These are phyloP conservation scores for Staurois parvus DNA, from an alignment of 2,797 vertebrate genomes.

Conservation along the genomic window DNA sequence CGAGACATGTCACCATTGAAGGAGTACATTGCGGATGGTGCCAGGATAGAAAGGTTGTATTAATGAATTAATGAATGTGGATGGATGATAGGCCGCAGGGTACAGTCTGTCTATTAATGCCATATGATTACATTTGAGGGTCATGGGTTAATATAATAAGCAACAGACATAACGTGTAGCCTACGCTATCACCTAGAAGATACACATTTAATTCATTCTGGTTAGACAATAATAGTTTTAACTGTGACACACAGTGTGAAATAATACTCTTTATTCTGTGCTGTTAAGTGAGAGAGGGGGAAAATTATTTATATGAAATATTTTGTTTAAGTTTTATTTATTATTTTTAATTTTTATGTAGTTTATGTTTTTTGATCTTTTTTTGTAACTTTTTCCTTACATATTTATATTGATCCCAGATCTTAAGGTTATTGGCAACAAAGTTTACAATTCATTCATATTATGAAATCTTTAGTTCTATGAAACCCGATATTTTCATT, in stretches of 20 bases:
- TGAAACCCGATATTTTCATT: too few relatives aligned
- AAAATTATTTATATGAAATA: too few relatives aligned
- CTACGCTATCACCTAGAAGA: slow-evolving; percentile 5
- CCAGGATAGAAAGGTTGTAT: slow-evolving; percentile 41
- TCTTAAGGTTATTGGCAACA: too few relatives aligned
- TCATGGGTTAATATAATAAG: slow-evolving; percentile 43
- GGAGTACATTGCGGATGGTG: slow-evolving; percentile 22
- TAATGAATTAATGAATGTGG: slow-evolving; percentile 51
- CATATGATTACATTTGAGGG: slow-evolving; percentile 39
- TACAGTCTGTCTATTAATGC: slow-evolving; percentile 39
- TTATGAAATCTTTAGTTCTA: too few relatives aligned
- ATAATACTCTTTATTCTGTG: too few relatives aligned
- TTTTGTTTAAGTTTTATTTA: too few relatives aligned
- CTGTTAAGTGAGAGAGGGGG: too few relatives aligned
- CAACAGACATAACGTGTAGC: slow-evolving; percentile 24
- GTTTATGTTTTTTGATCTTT: too few relatives aligned
- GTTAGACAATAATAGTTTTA: slow-evolving; percentile 11
- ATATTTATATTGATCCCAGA: too few relatives aligned
- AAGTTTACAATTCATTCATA: too few relatives aligned
- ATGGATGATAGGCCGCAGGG: slow-evolving; percentile 39
- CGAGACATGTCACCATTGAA: slow-evolving; percentile 44
- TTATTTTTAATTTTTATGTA: too few relatives aligned
- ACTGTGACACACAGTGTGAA: background rate
- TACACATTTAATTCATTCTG: slow-evolving; percentile 17
- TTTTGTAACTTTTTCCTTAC: too few relatives aligned